Base-by-base conservation (phyloP, 2,797 vertebrate species). In the Chromis chromis region DNA sequence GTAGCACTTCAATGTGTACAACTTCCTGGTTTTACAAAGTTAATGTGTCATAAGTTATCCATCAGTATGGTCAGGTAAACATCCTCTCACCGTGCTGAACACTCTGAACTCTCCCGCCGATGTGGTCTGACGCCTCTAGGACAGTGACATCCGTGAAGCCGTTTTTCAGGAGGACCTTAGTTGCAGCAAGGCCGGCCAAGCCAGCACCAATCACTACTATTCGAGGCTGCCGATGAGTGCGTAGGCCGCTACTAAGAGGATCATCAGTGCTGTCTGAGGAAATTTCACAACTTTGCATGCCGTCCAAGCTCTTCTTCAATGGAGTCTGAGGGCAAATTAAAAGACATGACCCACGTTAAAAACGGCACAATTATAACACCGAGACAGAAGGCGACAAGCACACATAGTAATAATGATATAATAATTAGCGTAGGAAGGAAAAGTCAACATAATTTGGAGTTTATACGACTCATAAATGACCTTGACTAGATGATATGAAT, bases 281-380 rank as follows among this genome's bases (percentile, higher is more conserved):
- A 96, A 97, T 96, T 96, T 99, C 97, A 98, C 97, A 98, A 99
- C 97, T 99, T 99, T 99, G 98, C 98, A 99, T 99, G 96, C 98
- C 98, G 96, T 97, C 97, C 96, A 94, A 96, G 90, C 96, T 98
- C 95, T 93, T 96, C 96, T 97, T 95, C 95, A 95, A 96, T 95
- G 93, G 93, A 94, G 96, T 95, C 98, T 99, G 86, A 0, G 19
- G 60, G 46, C 36, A 86, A 64, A 80, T 21, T 1, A 39, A 22
- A 42, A 75, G 10, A 82, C 17, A 8, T n/a, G 9, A 39, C 0
- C 16, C 1, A 14, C 27, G 48, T 81, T 73, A 68, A 59, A 69
- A 78, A 72, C 25, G 21, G 17, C 50, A 61, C 9, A 22, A 49
- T 9, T 25, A 21, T n/a, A 6, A 25, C 40, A 16, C 39, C 13